phyloP scores from a whole-genome alignment of 2,888 invertebrate species.

The Pycnomerus fuliginosus region DNA sequence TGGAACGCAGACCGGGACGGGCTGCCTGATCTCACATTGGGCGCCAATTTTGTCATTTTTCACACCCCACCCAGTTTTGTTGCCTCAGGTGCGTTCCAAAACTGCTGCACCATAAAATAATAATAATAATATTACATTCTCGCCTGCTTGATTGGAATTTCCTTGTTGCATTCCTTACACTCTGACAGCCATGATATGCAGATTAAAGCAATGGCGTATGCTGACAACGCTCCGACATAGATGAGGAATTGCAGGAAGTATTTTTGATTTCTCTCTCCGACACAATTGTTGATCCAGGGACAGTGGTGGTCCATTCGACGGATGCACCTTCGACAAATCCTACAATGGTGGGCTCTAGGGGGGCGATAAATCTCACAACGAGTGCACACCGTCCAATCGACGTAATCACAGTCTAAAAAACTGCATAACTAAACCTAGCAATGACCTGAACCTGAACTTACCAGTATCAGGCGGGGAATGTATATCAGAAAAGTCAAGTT shows the following conservation, averaged over 20 bases:
- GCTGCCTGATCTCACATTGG: no score
- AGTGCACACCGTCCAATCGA: conserved; percentile 78
- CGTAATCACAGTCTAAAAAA: conserved; percentile 55
- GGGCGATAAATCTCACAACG: conserved; percentile 81
- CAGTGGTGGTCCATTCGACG: conserved; percentile 84
- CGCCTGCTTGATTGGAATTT: conserved; percentile 66
- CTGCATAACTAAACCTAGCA: background rate
- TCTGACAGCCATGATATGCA: conserved; percentile 5
- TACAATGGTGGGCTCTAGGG: conserved; percentile 84
- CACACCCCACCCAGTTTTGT: no score
- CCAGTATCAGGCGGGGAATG: conserved; percentile 58
- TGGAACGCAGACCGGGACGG: no score
- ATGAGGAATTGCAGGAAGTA: conserved; percentile 87
- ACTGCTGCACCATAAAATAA: no score
- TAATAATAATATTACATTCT: no score
- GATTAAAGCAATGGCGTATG: conserved; percentile 12
- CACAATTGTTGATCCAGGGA: conserved; percentile 92
- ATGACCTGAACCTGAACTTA: conserved; percentile 35
- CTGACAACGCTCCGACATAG: conserved; percentile 60
- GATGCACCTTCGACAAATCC: conserved; percentile 82
- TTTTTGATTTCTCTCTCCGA: conserved; percentile 89
- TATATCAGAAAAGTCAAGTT: conserved; percentile 79
- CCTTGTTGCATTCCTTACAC: conserved; percentile 59
- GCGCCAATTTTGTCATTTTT: no score
- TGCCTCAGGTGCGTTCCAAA: no score